These are phyloP conservation scores for Poeciliopsis paucimaculata DNA, from an alignment of 2,797 vertebrate species.

Conservation along the genomic window DNA sequence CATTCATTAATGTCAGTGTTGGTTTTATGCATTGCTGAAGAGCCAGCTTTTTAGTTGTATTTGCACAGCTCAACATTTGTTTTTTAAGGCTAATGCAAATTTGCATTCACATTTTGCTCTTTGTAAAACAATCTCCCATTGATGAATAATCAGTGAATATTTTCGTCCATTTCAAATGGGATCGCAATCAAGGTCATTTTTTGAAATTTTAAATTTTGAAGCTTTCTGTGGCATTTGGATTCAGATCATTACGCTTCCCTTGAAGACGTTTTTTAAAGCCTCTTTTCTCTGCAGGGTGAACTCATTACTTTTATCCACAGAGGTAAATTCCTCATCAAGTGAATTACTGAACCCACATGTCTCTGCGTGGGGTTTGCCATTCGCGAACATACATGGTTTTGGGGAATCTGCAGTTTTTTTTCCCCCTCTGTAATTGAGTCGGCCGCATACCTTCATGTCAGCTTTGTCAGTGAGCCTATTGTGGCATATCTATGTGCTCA, in stretches of 20 bases:
- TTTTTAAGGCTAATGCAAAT: not conserved
- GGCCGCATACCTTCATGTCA: slow-evolving; percentile 18
- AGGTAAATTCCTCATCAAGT: slow-evolving; percentile 35
- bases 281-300: not conserved
- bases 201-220: not conserved
- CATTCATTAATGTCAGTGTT: not conserved
- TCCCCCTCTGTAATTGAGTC: slow-evolving; percentile 22
- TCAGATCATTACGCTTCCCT: not conserved
- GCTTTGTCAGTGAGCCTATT: slow-evolving; percentile 31
- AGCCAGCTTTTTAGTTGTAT: not conserved
- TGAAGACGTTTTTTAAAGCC: not conserved
- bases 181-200: slow-evolving; percentile 14
- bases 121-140: slow-evolving; percentile 2
- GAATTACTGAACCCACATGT: slow-evolving; percentile 20
- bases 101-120: slow-evolving; percentile 21
- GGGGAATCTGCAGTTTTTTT: not conserved
- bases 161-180: not conserved
- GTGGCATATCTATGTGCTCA: slow-evolving; percentile 20
- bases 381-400: not conserved
- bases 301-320: not conserved
- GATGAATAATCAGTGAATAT: slow-evolving; percentile 6
- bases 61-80: too few relatives aligned
- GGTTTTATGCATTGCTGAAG: not conserved
- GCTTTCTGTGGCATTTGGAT: not conserved
- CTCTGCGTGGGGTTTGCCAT: slow-evolving; percentile 22